Percentiles rank a stretch among this genome's conserved stretches.
Conservation (phyloP, 2,888 invertebrate species). For the Apotomis turbidana region DNA sequence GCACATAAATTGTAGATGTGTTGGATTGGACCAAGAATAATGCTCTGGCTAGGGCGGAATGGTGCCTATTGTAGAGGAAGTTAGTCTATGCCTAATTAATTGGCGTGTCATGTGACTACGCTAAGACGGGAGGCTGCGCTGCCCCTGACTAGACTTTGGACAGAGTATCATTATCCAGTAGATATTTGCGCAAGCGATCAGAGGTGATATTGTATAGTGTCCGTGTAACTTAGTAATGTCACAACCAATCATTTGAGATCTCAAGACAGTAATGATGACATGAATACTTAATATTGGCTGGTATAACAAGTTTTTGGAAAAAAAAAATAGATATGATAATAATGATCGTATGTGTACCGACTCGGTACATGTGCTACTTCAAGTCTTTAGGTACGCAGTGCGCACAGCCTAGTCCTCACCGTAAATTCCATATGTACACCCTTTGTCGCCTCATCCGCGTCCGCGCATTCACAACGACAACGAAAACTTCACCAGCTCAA, state of each 20-base stretch:
- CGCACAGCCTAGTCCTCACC: no score
- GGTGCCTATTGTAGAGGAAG: slow-evolving; percentile 41
- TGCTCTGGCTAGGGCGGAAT: background rate
- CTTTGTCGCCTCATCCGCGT: slow-evolving; percentile 39
- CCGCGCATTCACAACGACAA: slow-evolving; percentile 39
- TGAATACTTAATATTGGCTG: no score
- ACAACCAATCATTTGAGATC: no score
- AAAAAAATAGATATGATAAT: no score
- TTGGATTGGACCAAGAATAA: slow-evolving; percentile 29
- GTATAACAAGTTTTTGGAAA: no score
- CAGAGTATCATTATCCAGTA: slow-evolving; percentile 47
- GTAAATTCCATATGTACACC: background rate
- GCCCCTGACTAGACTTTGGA: slow-evolving; percentile 67
- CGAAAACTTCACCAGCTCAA: slow-evolving; percentile 66
- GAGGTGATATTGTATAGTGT: no score
- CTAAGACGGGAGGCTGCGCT: slow-evolving; percentile 59
- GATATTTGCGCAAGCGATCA: no score
- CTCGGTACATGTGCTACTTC: background rate
- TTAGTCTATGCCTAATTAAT: slow-evolving; percentile 68
- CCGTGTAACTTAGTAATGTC: no score
- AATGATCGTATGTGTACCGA: no score
- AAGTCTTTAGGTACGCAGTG: background rate
- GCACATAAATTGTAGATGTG: slow-evolving; percentile 41
- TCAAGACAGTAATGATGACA: no score
- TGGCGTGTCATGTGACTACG: slow-evolving; percentile 61